Conservation (phyloP, 2,888 invertebrate species). For the Luffia ferchaultella region DNA sequence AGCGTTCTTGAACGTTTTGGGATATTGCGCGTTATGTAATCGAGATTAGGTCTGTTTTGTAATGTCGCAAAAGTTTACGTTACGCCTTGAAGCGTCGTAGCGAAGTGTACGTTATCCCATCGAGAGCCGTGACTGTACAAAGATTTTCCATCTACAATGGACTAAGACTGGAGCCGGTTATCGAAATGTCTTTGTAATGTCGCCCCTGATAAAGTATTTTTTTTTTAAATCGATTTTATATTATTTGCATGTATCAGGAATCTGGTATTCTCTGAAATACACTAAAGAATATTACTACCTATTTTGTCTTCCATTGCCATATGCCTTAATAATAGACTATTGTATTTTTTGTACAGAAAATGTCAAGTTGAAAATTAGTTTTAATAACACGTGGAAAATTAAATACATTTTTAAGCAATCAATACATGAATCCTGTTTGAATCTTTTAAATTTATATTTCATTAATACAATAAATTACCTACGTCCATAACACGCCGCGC, state of each 20-base stretch:
- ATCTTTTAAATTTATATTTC: too few species aligned
- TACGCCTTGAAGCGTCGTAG: neutral
- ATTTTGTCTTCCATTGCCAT: too few species aligned
- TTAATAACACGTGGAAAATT: too few species aligned
- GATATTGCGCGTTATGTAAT: slow-evolving; percentile 44
- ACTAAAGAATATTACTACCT: too few species aligned
- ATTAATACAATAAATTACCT: too few species aligned
- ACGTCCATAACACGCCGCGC: neutral
- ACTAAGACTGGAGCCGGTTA: slow-evolving; percentile 53
- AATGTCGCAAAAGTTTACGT: neutral
- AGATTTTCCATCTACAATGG: slow-evolving; percentile 65
- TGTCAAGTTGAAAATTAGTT: too few species aligned
- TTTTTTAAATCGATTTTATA: slow-evolving; percentile 33
- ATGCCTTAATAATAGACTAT: too few species aligned
- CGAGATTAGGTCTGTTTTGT: slow-evolving; percentile 46
- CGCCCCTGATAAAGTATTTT: slow-evolving; percentile 38
- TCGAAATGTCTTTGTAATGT: slow-evolving; percentile 61
- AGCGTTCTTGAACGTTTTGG: slow-evolving; percentile 50
- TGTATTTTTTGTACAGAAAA: too few species aligned
- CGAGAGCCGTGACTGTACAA: slow-evolving; percentile 66
- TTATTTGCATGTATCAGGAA: too few species aligned
- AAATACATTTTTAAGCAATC: too few species aligned
- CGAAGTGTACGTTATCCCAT: slow-evolving; percentile 55
- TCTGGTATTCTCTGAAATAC: too few species aligned
- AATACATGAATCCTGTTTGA: too few species aligned